Percentiles rank a stretch among this genome's conserved stretches.
Evolutionary conservation across 2,113 vertebrate genomes (phyloP).

Genomic region (Channa argus): DNA sequence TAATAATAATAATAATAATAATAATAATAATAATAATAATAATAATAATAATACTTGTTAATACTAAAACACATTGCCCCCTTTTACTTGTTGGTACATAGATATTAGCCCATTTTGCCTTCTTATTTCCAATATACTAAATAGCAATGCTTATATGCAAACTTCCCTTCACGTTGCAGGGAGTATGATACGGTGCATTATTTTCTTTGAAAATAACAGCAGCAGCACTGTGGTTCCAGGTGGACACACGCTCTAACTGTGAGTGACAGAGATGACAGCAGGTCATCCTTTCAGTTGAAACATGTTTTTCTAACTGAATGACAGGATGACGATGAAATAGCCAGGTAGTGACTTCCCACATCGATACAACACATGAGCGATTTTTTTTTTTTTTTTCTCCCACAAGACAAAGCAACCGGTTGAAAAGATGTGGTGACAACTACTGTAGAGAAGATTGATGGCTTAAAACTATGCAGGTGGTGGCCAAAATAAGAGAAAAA

Average conservation of each 20-base stretch:
- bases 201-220: conserved; percentile 3
- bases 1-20: too few relatives aligned
- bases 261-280: conserved; percentile 49
- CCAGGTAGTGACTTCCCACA: conserved; percentile 37
- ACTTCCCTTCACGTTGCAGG: background rate
- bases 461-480: conserved; percentile 20
- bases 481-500: conserved; percentile 3
- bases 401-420: conserved; percentile 5
- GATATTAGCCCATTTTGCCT: too few relatives aligned
- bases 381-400: conserved; percentile 10
- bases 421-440: conserved; percentile 28
- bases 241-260: conserved; percentile 22
- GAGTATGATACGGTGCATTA: background rate
- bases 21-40: too few relatives aligned
- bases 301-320: conserved; percentile 29
- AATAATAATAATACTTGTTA: too few relatives aligned
- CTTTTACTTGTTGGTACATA: too few relatives aligned
- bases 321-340: conserved; percentile 42
- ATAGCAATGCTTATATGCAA: background rate
- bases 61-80: too few relatives aligned
- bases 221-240: conserved; percentile 4
- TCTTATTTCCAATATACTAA: background rate
- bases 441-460: conserved; percentile 19
- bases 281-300: conserved; percentile 48
- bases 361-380: conserved; percentile 26